Percentiles rank a stretch among this genome's conserved stretches.
Conservation (phyloP, 2,888 invertebrate species). For the Mesoligia furuncula region DNA sequence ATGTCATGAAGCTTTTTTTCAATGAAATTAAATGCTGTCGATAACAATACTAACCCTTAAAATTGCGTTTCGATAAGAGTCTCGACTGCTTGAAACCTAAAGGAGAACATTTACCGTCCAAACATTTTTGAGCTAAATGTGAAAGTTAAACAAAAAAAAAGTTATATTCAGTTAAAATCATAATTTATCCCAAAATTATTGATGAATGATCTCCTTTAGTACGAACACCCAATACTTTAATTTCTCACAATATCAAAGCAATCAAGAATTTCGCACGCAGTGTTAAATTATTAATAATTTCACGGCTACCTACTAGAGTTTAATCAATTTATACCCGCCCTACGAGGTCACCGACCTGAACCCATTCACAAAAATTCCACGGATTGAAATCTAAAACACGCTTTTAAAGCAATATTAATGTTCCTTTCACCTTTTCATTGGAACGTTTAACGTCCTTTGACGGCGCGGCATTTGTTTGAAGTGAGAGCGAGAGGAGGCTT, state of each 20-base stretch:
- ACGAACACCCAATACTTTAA: background rate
- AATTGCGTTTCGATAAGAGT: background rate
- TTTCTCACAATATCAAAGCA: background rate
- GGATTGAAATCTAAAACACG: conserved; percentile 46
- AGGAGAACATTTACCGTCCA: background rate
- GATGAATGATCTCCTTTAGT: background rate
- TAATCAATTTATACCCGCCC: background rate
- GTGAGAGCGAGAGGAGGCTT: conserved; percentile 23
- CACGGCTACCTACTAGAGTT: background rate
- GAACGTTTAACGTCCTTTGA: conserved; percentile 45
- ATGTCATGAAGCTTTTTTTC: background rate
- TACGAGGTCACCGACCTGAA: conserved; percentile 2
- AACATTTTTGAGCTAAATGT: background rate
- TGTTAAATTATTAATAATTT: background rate
- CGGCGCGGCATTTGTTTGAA: conserved; percentile 39
- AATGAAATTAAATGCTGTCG: background rate
- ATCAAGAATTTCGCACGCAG: background rate
- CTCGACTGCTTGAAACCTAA: background rate
- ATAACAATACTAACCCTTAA: background rate
- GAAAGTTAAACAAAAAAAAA: background rate
- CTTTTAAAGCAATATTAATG: conserved; percentile 43
- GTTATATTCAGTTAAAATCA: background rate
- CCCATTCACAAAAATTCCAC: conserved; percentile 24
- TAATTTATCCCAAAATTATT: background rate
- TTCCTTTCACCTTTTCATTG: conserved; percentile 36